Evolutionary conservation across 1,140 invertebrate species (phyloP).

Genomic region (Hylyphantes graminicola): DNA sequence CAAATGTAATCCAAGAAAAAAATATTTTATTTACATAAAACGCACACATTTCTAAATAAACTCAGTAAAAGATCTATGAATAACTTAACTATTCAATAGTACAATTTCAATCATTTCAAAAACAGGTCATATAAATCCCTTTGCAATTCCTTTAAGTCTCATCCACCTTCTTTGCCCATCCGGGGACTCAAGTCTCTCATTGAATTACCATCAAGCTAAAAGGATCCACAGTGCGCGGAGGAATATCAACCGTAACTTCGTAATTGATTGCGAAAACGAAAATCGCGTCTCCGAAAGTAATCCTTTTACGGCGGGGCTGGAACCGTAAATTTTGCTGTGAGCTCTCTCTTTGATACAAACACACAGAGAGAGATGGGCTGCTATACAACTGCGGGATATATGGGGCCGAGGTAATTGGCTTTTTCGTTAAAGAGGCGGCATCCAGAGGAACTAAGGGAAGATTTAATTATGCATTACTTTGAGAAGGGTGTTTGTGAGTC

Average conservation of each 20-base stretch:
- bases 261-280: slow-evolving; percentile 52
- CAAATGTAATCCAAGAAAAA: too few relatives aligned
- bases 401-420: slow-evolving; percentile 21
- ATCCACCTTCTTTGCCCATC: slow-evolving; percentile 6
- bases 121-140: too few relatives aligned
- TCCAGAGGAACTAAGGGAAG: background rate
- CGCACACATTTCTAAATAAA: too few relatives aligned
- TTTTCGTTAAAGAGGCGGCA: slow-evolving; percentile 39
- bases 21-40: too few relatives aligned
- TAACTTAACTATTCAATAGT: too few relatives aligned
- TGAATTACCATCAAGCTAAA: slow-evolving; percentile 31
- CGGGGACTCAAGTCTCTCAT: background rate
- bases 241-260: slow-evolving; percentile 34
- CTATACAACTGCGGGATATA: background rate
- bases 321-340: slow-evolving; percentile 33
- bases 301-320: slow-evolving; percentile 33
- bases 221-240: slow-evolving; percentile 25
- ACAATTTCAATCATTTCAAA: too few relatives aligned
- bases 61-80: too few relatives aligned
- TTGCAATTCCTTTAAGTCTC: background rate
- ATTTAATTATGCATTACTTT: slow-evolving; percentile 38
- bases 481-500: background rate
- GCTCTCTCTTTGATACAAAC: background rate
- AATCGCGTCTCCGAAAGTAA: slow-evolving; percentile 33
- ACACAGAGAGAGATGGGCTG: background rate